Base-by-base conservation (phyloP, 2,888 invertebrate species). In the Philopedon plagiatum region DNA sequence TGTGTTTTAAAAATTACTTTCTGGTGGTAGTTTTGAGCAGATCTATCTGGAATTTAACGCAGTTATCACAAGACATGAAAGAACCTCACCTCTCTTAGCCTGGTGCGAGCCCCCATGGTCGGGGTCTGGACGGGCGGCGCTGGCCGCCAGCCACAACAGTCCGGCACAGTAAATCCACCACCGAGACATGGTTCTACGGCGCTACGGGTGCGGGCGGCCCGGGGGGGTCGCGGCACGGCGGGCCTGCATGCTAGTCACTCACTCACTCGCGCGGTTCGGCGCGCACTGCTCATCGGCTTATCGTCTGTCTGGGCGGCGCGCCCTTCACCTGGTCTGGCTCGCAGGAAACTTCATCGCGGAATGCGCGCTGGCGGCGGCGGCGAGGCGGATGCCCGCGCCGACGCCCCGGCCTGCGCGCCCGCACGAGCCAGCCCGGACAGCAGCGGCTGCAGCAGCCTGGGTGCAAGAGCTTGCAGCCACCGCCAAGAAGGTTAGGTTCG, bases 111-210 rank as follows among this genome's bases (percentile, higher is more conserved):
- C 63, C 56, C 60, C 65, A 60, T 71, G 61, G 60, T 71, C 61
- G 51, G 64, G 64, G 58, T 71, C 64, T 21, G 71, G 32, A 23
- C 58, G 63, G 51, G 57, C 62, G 69, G 69, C 64, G 58, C 63
- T 44, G 44, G 44, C 69, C 64, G 57, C 57, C 70, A 72, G 58
- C 72, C 67, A 68, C 62, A 67, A 68, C 67, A 74, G 74, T 74
- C 74, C 71, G 58, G 60, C 66, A 74, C 74, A 73, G 64, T 74
- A 74, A 74, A 74, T 71, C 74, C 74, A 70, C 69, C 73, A 70
- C 64, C 69, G 54, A 67, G 67, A 65, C 73, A 73, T 73, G 69
- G 69, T 65, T 69, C 64, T 60, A 60, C 60, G 60, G 60, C 62
- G 62, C 46, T 46, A 69, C 65, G 63, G 61, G 51, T 54, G 34